Base-by-base conservation (phyloP, 2,888 invertebrate species). In the Pammene fasciana region DNA sequence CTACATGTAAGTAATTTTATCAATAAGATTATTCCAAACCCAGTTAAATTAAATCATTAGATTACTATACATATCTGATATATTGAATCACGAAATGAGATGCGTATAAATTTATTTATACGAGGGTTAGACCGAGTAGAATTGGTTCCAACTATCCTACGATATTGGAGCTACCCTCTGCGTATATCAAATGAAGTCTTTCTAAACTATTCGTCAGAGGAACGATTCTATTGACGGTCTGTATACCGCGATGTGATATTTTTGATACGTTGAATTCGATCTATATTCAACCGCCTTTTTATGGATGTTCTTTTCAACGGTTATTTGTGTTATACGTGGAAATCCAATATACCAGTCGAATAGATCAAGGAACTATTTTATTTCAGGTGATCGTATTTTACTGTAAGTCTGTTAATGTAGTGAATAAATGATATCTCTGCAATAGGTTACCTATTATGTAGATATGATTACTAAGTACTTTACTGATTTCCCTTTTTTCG, bases 121-220 rank as follows among this genome's bases (percentile, higher is more conserved):
- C 74, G 76, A 82, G 81, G 82, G 83, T 77, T 76, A 74, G 73
- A 71, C 75, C 57, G 75, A 74, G 76, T 75, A 78, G 76, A 77
- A 82, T 79, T 78, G 76, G 78, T 80, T 80, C 76, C 74, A 78
- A 80, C 78, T 76, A 83, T 83, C 75, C 79, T 76, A 83, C 79
- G 79, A 86, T 85, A 85, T 85, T 81, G 81, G 78, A 84, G 81
- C 80, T 82, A 86, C 88, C 89, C 89, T 86, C 83, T 78, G 81
- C 82, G 84, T 88, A 89, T 85, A 86, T 88, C 83, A 88, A 88
- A 88, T 90, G 89, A 89, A 90, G 87, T 88, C 87, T 88, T 90
- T 89, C 86, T 87, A 85, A 89, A 90, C 89, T 90, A 90, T 88
- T 86, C 87, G 84, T 80, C 84, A 81, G 85, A 86, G 88, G 82